A percentile compares a stretch with the other conserved stretches of the same genome.
These are phyloP conservation scores for Misgurnus anguillicaudatus DNA, from an alignment of 2,113 vertebrate species.

Conservation along the genomic window DNA sequence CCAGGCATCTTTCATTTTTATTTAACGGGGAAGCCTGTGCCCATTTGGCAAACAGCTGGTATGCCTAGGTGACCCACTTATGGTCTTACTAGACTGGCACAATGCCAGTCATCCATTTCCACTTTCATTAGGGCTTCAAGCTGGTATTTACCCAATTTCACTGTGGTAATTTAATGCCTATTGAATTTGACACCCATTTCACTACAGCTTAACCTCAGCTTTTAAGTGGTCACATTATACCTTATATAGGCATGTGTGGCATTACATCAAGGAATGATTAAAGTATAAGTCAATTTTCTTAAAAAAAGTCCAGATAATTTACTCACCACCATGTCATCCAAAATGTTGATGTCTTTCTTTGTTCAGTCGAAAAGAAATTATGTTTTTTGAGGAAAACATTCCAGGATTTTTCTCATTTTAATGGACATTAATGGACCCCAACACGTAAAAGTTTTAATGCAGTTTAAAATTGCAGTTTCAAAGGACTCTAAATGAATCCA, in stretches of 20 bases:
- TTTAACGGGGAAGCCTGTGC: neutral
- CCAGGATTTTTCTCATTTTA: too few relatives aligned
- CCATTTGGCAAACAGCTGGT: conserved; percentile 22
- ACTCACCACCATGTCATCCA: too few relatives aligned
- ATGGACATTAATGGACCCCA: too few relatives aligned
- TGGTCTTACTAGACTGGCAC: neutral
- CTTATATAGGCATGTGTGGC: neutral
- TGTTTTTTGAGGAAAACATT: too few relatives aligned
- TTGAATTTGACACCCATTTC: neutral
- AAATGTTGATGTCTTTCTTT: too few relatives aligned
- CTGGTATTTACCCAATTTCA: conserved; percentile 6
- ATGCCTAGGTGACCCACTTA: conserved; percentile 21
- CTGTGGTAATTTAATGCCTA: conserved; percentile 9
- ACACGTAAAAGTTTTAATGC: too few relatives aligned
- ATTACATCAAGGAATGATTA: neutral
- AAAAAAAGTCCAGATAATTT: too few relatives aligned
- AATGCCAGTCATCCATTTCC: conserved; percentile 4
- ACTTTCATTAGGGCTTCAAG: conserved; percentile 7
- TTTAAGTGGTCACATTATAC: neutral
- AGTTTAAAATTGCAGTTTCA: too few relatives aligned
- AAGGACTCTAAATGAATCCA: too few relatives aligned
- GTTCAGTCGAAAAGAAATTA: too few relatives aligned
- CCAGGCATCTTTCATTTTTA: neutral
- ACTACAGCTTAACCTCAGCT: neutral
- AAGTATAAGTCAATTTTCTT: too few relatives aligned